phyloP scores from a whole-genome alignment of 2,113 vertebrate genomes.

The Channa maculata region DNA sequence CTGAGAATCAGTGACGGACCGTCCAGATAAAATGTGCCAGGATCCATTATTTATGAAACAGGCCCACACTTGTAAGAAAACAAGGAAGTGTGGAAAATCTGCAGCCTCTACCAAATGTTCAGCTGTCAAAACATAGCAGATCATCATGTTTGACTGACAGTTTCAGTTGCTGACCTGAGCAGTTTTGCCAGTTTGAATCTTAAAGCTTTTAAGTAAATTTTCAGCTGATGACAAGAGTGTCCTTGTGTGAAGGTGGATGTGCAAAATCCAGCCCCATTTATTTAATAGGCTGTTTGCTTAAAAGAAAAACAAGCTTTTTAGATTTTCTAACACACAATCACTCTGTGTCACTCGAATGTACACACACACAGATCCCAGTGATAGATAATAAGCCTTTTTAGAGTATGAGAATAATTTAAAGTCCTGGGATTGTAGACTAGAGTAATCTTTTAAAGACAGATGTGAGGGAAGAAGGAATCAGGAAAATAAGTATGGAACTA shows the following conservation, averaged over 20 bases:
- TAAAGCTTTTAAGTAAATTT: slow-evolving; percentile 41
- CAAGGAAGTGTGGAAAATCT: slow-evolving; percentile 33
- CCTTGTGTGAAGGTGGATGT: slow-evolving; percentile 39
- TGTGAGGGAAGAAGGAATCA: not conserved
- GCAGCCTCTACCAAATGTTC: slow-evolving; percentile 40
- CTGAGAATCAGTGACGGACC: not conserved
- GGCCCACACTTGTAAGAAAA: slow-evolving; percentile 18
- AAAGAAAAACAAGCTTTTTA: slow-evolving; percentile 30
- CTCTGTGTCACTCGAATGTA: not conserved
- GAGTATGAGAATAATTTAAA: slow-evolving; percentile 14
- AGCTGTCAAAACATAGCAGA: not conserved
- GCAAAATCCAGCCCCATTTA: slow-evolving; percentile 17
- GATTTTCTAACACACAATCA: not conserved
- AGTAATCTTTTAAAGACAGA: not conserved
- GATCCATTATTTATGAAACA: slow-evolving; percentile 24
- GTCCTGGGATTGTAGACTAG: slow-evolving; percentile 17
- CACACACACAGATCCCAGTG: slow-evolving; percentile 5
- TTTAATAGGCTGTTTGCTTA: slow-evolving; percentile 31
- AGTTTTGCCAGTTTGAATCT: slow-evolving; percentile 21
- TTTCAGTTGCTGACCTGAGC: not conserved
- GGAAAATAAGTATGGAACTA: not conserved
- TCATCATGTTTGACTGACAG: slow-evolving; percentile 25
- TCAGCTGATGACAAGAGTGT: slow-evolving; percentile 7
- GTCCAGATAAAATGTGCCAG: not conserved
- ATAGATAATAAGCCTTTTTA: slow-evolving; percentile 31